Evolutionary conservation across 2,797 vertebrate species (phyloP).

Genomic region (Cirrhinus mrigala): DNA sequence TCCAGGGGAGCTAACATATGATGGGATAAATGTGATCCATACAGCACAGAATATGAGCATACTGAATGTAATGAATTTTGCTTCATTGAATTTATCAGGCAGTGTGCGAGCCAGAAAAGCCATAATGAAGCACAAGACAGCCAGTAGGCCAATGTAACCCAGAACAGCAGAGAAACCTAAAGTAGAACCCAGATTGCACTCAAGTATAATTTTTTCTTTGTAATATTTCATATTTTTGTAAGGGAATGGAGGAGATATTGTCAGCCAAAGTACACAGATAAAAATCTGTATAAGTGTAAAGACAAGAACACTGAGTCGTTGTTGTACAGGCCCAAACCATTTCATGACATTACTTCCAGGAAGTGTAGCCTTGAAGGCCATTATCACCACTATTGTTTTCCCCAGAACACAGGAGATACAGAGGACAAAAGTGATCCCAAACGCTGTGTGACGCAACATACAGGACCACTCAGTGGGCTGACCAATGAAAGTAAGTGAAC

Average conservation of each 20-base stretch:
- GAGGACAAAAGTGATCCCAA: constrained; percentile 24
- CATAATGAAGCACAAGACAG: constrained; percentile 63
- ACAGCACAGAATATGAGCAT: constrained; percentile 68
- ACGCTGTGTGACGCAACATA: neutral
- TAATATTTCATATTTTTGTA: constrained; percentile 62
- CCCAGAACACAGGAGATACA: constrained; percentile 10
- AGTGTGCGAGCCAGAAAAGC: constrained; percentile 64
- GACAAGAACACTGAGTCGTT: constrained; percentile 10
- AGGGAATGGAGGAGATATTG: constrained; percentile 63
- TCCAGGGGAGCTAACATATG: constrained; percentile 66
- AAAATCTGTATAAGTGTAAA: constrained; percentile 29
- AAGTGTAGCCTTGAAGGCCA: constrained; percentile 17
- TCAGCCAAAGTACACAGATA: constrained; percentile 55
- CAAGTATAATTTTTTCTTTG: constrained; percentile 66
- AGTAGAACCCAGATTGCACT: constrained; percentile 65
- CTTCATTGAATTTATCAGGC: constrained; percentile 68
- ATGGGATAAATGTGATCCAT: constrained; percentile 66
- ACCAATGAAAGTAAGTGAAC: constrained; percentile 18
- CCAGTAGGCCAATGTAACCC: constrained; percentile 64
- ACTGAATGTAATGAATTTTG: constrained; percentile 69
- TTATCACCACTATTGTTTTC: constrained; percentile 19
- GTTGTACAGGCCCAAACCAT: constrained; percentile 28
- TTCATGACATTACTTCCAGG: constrained; percentile 24
- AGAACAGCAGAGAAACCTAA: constrained; percentile 66
- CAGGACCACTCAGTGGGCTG: constrained; percentile 11